Percentiles rank a stretch among this genome's conserved stretches.
Evolutionary conservation across 1,140 invertebrate genomes (phyloP).

Genomic region (Ephestia elutella): DNA sequence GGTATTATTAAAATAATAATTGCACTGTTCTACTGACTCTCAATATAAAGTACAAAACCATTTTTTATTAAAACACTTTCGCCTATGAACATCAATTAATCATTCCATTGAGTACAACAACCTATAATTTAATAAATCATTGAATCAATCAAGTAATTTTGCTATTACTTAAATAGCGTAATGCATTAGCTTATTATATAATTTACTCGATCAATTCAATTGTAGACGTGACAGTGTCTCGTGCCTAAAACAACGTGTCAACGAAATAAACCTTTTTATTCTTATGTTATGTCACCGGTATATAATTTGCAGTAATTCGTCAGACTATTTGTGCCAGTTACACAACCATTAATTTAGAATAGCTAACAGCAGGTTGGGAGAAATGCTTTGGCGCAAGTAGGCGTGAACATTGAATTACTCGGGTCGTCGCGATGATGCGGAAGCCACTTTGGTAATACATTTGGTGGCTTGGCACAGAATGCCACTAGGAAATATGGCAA

Average conservation of each 20-base stretch:
- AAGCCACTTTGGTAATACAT: slow-evolving; percentile 13
- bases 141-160: neutral
- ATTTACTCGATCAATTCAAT: neutral
- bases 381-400: slow-evolving; percentile 32
- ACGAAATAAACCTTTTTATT: neutral
- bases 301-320: slow-evolving; percentile 7
- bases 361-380: slow-evolving; percentile 38
- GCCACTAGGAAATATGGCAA: neutral
- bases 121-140: neutral
- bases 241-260: no score
- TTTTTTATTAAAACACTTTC: neutral
- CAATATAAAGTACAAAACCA: neutral
- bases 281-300: slow-evolving; percentile 1
- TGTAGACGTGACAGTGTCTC: neutral
- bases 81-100: neutral
- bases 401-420: slow-evolving; percentile 41
- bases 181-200: neutral
- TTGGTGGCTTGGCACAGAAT: neutral
- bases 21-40: neutral
- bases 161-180: slow-evolving; percentile 1
- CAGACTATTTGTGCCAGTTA: slow-evolving; percentile 15
- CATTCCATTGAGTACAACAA: neutral
- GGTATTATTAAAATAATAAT: neutral
- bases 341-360: slow-evolving; percentile 24
- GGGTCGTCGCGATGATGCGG: slow-evolving; percentile 22